Evolutionary conservation across 2,797 vertebrate genomes (phyloP), one percentile per base, ranked within the genome.

Genomic region (Microhierax caerulescens): DNA sequence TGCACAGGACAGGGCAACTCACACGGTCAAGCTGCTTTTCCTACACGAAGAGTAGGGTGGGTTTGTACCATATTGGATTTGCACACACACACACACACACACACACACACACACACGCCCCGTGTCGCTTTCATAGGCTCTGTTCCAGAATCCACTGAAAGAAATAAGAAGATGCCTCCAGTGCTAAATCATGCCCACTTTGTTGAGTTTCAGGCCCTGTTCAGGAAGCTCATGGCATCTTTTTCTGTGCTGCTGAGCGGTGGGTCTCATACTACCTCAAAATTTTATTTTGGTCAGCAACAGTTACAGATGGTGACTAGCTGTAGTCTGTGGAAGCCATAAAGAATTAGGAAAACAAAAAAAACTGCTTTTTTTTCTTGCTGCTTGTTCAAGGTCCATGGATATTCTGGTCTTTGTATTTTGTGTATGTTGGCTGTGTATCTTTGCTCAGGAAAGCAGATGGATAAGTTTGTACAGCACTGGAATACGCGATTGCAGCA

Each of bases 41-140:
- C 20, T 24, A 0, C 41, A 2, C 9, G 2, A 34, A 1, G 30
- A 11, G 13, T 13, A 8, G 13, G 5, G 16, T 53, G 21, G 28
- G 7, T 61, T 70, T 56, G n/a, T 41, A 22, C 47, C 6, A 1
- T 8, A 11, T 12, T 22, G 23, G 51, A 45, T n/a, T 7, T 79
- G 36, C 28, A 73, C n/a, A n/a, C n/a, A n/a, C n/a, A n/a, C n/a
- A n/a, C n/a, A n/a, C n/a, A n/a, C n/a, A n/a, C n/a, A n/a, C n/a
- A n/a, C n/a, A n/a, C n/a, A n/a, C n/a, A n/a, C n/a, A n/a, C n/a
- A n/a, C n/a, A n/a, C 15, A 65, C 5, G 9, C 11, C 37, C 41
- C 2, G 0, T 20, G 15, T 30, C 36, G 12, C 25, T 70, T 56
- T 53, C 61, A 36, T 15, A 27, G 61, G 11, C 7, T 72, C 16